Percentiles rank a stretch among this genome's conserved stretches.
Conservation (phyloP, 2,113 vertebrate genomes). For the Numenius arquata region DNA sequence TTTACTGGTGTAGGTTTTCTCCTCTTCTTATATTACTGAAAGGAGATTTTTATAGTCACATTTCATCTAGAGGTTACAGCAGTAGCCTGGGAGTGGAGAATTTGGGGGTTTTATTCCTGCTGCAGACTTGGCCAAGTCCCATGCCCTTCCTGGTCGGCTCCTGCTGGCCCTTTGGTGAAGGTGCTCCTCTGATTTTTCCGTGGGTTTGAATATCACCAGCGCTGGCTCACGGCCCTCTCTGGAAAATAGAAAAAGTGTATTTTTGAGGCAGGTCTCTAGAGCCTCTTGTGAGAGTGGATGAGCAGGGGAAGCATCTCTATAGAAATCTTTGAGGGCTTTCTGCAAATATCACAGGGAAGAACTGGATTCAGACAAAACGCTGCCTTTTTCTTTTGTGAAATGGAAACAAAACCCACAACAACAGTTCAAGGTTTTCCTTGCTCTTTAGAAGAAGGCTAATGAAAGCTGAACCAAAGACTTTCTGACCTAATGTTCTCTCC, state of each 20-base stretch:
- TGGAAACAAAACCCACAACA: neutral
- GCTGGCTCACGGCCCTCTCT: neutral
- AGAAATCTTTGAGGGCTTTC: neutral
- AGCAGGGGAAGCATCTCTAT: neutral
- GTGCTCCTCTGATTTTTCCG: neutral
- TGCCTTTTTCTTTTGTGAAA: neutral
- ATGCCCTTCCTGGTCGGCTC: neutral
- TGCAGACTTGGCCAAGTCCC: neutral
- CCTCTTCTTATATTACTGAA: neutral
- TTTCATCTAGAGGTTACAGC: neutral
- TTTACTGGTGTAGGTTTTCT: neutral
- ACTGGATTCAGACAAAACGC: neutral
- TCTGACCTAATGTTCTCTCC: neutral
- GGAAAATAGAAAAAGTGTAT: neutral
- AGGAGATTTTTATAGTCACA: neutral
- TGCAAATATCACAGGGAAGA: neutral
- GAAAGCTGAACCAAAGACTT: neutral
- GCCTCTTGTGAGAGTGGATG: neutral
- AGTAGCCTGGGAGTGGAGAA: neutral
- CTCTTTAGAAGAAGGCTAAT: neutral
- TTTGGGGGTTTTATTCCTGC: neutral
- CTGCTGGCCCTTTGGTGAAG: neutral
- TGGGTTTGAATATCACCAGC: neutral
- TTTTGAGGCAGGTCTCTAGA: neutral
- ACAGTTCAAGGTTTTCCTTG: neutral